phyloP scores from a whole-genome alignment of 2,113 vertebrate genomes.

The Elephantulus edwardii region DNA sequence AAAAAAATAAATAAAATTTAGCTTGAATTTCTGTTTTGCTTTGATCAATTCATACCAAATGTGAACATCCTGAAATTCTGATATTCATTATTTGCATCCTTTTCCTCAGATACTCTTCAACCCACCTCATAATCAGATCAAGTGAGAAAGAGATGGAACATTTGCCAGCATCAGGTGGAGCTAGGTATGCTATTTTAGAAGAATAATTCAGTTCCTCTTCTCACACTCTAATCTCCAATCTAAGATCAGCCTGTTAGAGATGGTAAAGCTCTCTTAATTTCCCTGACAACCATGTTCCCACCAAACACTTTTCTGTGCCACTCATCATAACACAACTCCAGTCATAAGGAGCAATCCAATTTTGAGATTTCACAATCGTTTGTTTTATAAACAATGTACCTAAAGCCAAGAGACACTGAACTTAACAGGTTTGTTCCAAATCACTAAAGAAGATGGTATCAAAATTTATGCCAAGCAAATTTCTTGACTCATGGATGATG shows the following conservation, averaged over 20 bases:
- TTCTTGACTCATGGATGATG: constrained; percentile 48
- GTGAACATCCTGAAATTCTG: background rate
- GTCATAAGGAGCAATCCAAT: background rate
- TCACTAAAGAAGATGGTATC: constrained; percentile 28
- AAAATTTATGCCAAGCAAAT: constrained; percentile 24
- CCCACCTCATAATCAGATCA: background rate
- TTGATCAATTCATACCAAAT: background rate
- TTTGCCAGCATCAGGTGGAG: background rate
- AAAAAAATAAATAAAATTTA: background rate
- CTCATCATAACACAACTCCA: background rate
- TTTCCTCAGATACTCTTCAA: background rate
- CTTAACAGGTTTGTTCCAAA: constrained; percentile 44
- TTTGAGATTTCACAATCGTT: constrained; percentile 54
- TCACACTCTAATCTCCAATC: background rate
- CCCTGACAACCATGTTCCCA: background rate
- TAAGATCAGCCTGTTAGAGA: background rate
- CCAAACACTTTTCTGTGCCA: background rate
- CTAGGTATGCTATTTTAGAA: background rate
- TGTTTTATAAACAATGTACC: constrained; percentile 43
- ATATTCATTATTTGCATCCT: background rate
- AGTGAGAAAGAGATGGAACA: background rate
- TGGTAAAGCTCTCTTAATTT: background rate
- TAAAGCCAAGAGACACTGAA: constrained; percentile 37
- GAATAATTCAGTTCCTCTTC: background rate
- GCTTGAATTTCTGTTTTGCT: background rate